phyloP scores from a whole-genome alignment of 2,797 vertebrate species.

The Rhinella marina region DNA sequence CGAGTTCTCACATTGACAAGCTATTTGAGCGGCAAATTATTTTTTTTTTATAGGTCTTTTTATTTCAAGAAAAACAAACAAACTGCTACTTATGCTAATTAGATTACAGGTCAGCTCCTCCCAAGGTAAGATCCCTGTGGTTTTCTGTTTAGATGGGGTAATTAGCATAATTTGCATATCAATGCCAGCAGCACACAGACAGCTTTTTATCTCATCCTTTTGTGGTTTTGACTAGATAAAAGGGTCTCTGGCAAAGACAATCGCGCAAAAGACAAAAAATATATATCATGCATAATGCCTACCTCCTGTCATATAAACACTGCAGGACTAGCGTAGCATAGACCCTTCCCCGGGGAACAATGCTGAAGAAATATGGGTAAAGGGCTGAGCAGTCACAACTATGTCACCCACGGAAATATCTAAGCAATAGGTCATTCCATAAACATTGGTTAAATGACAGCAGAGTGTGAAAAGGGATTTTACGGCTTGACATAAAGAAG shows the following conservation, averaged over 20 bases:
- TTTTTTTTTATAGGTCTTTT: background rate
- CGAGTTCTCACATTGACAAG: background rate
- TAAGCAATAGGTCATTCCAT: background rate
- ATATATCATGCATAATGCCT: conserved; percentile 15
- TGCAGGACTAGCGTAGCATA: background rate
- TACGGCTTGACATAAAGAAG: background rate
- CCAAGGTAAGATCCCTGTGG: conserved; percentile 28
- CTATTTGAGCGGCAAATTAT: background rate
- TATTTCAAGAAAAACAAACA: conserved; percentile 3
- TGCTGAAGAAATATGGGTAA: background rate
- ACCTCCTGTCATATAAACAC: background rate
- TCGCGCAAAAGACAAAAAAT: conserved; percentile 20
- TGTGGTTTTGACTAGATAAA: conserved; percentile 38
- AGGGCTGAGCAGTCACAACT: background rate
- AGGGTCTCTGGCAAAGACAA: conserved; percentile 24
- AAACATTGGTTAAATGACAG: background rate
- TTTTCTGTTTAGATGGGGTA: conserved; percentile 8
- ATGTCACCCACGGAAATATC: background rate
- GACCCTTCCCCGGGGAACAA: background rate
- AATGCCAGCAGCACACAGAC: background rate
- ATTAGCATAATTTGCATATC: conserved; percentile 46
- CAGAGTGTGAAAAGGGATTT: background rate
- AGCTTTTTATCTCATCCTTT: conserved; percentile 40
- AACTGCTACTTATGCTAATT: conserved; percentile 28
- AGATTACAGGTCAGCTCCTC: conserved; percentile 41